phyloP scores from a whole-genome alignment of 2,113 vertebrate genomes.

The Engystomops pustulosus region DNA sequence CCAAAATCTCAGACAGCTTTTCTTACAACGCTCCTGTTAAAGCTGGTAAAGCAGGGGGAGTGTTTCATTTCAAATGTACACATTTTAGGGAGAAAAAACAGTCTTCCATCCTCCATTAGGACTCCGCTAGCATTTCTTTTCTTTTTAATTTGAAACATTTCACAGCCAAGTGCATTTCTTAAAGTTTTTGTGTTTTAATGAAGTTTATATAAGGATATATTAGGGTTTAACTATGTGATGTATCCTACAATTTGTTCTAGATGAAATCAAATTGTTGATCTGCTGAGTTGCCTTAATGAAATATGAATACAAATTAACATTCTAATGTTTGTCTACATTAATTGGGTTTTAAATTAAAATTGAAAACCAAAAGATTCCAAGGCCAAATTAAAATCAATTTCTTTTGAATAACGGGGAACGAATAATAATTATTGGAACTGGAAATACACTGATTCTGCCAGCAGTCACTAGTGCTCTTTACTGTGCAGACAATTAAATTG shows the following conservation, averaged over 20 bases:
- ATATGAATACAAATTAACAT: conserved; percentile 41
- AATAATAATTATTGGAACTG: conserved; percentile 47
- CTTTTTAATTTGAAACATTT: background rate
- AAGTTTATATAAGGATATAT: background rate
- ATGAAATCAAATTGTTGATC: conserved; percentile 19
- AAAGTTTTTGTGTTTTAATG: background rate
- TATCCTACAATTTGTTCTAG: conserved; percentile 8
- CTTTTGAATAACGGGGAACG: conserved; percentile 40
- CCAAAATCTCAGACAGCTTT: background rate
- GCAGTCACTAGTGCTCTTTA: conserved; percentile 36
- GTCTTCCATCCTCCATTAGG: background rate
- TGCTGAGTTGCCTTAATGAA: conserved; percentile 28
- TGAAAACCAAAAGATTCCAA: conserved; percentile 27
- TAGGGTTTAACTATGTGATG: background rate
- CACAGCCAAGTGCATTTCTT: background rate
- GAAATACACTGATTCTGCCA: conserved; percentile 33
- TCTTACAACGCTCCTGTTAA: background rate
- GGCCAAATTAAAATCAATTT: conserved; percentile 49
- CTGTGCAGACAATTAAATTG: conserved; percentile 45
- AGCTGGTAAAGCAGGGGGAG: background rate
- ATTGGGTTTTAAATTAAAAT: conserved; percentile 41
- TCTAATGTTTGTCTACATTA: conserved; percentile 35
- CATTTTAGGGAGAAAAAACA: background rate
- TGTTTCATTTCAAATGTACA: background rate
- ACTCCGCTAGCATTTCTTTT: background rate